Evolutionary conservation across 1,140 invertebrate species (phyloP).

Genomic region (Tetranychus urticae): DNA sequence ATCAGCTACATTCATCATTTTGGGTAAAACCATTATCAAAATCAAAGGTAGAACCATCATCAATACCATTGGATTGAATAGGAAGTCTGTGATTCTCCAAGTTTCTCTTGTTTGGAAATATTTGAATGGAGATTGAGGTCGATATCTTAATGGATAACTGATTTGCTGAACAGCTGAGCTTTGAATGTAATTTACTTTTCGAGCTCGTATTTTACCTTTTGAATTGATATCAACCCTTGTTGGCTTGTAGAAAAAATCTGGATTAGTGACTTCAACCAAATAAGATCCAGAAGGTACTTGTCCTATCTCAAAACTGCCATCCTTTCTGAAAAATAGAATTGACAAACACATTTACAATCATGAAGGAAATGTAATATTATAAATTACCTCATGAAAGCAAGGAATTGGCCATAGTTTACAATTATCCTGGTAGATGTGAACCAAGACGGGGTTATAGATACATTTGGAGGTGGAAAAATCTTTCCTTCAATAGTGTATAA

Average conservation of each 20-base stretch:
- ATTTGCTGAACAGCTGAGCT: slow-evolving; percentile 52
- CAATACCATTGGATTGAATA: slow-evolving; percentile 89
- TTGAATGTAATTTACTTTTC: slow-evolving; percentile 84
- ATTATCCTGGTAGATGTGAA: slow-evolving; percentile 48
- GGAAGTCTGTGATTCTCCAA: slow-evolving; percentile 77
- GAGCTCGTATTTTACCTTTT: slow-evolving; percentile 80
- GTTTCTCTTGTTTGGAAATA: slow-evolving; percentile 87
- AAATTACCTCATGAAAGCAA: slow-evolving; percentile 47
- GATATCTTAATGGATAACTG: slow-evolving; percentile 70
- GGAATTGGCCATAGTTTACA: slow-evolving; percentile 61
- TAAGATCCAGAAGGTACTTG: slow-evolving; percentile 84
- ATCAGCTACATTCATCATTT: slow-evolving; percentile 68
- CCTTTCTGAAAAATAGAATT: slow-evolving; percentile 31
- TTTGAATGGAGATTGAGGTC: slow-evolving; percentile 46
- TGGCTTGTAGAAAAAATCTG: slow-evolving; percentile 71
- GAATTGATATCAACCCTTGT: slow-evolving; percentile 81
- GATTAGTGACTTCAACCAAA: slow-evolving; percentile 71
- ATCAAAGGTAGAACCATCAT: slow-evolving; percentile 87
- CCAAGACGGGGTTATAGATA: slow-evolving; percentile 33
- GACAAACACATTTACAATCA: slow-evolving; percentile 3
- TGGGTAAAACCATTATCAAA: slow-evolving; percentile 73
- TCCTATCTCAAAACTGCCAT: slow-evolving; percentile 73
- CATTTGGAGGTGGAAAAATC: slow-evolving; percentile 40
- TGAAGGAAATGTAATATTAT: neutral
- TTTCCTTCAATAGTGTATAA: slow-evolving; percentile 47